A percentile compares a stretch with the other conserved stretches of the same genome.
phyloP scores from a whole-genome alignment of 2,888 invertebrate species.

The Dorcus parallelipipedus region DNA sequence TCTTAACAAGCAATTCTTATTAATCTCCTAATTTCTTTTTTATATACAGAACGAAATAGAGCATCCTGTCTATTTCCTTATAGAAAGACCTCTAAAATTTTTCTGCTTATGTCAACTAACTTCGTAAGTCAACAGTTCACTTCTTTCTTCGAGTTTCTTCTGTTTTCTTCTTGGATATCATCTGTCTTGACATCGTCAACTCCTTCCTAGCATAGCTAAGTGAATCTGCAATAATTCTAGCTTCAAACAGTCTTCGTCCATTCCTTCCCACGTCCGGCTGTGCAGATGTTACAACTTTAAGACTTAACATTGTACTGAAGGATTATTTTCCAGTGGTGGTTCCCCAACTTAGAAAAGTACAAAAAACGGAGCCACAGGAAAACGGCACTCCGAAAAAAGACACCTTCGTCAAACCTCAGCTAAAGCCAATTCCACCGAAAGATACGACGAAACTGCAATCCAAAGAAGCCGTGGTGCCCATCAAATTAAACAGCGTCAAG shows the following conservation, averaged over 20 bases:
- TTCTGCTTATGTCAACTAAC: too few relatives aligned
- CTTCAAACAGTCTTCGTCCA: neutral
- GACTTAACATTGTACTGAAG: constrained; percentile 2
- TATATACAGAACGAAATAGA: too few relatives aligned
- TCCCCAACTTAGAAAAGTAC: constrained; percentile 28
- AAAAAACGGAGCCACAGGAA: constrained; percentile 33
- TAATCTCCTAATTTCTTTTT: too few relatives aligned
- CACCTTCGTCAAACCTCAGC: constrained; percentile 42
- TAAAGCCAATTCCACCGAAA: constrained; percentile 43
- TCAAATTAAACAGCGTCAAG: constrained; percentile 44
- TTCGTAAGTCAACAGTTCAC: too few relatives aligned
- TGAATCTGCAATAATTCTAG: neutral
- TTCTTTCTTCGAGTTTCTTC: too few relatives aligned
- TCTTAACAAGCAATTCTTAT: too few relatives aligned
- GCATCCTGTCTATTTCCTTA: too few relatives aligned
- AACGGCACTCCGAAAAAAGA: constrained; percentile 40
- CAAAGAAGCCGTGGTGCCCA: constrained; percentile 46
- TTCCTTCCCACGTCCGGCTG: neutral
- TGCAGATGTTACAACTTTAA: neutral
- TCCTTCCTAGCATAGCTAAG: too few relatives aligned
- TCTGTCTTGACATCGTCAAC: too few relatives aligned
- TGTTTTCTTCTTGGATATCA: too few relatives aligned
- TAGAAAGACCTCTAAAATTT: too few relatives aligned
- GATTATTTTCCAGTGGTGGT: constrained; percentile 21
- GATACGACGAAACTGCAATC: constrained; percentile 38